These are phyloP conservation scores for Catocala sponsa DNA, from an alignment of 2,888 invertebrate genomes.

Conservation along the genomic window DNA sequence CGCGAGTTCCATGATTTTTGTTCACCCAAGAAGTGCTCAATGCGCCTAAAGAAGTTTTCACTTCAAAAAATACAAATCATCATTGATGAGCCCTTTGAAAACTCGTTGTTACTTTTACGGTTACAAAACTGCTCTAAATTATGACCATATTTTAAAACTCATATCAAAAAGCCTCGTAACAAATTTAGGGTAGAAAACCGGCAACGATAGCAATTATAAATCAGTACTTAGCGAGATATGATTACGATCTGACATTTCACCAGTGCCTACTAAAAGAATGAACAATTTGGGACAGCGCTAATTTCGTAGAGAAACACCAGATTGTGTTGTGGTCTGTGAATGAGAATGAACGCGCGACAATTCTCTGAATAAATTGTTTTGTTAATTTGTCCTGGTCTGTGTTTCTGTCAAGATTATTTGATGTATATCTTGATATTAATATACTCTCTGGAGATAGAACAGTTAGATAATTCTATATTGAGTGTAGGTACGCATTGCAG, in stretches of 20 bases:
- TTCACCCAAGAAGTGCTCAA: no score
- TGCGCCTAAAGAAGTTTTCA: no score
- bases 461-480: not conserved
- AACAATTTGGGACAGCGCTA: slow-evolving; percentile 32
- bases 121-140: slow-evolving; percentile 3
- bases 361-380: slow-evolving; percentile 13
- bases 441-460: not conserved
- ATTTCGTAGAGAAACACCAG: slow-evolving; percentile 33
- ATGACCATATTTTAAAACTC: slow-evolving; percentile 14
- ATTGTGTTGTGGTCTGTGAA: slow-evolving; percentile 30
- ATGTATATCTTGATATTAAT: not conserved
- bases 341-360: slow-evolving; percentile 32
- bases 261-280: slow-evolving; percentile 23
- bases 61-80: no score
- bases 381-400: slow-evolving; percentile 17
- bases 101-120: not conserved
- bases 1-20: no score
- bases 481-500: no score
- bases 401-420: slow-evolving; percentile 14
- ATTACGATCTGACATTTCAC: slow-evolving; percentile 25
- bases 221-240: slow-evolving; percentile 27
- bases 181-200: slow-evolving; percentile 24
- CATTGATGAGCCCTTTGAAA: no score
- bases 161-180: not conserved
- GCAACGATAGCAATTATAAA: slow-evolving; percentile 29